Evolutionary conservation across 2,888 invertebrate species (phyloP), one percentile per base, ranked within the genome.

Genomic region (Pristionchus maxplancki): DNA sequence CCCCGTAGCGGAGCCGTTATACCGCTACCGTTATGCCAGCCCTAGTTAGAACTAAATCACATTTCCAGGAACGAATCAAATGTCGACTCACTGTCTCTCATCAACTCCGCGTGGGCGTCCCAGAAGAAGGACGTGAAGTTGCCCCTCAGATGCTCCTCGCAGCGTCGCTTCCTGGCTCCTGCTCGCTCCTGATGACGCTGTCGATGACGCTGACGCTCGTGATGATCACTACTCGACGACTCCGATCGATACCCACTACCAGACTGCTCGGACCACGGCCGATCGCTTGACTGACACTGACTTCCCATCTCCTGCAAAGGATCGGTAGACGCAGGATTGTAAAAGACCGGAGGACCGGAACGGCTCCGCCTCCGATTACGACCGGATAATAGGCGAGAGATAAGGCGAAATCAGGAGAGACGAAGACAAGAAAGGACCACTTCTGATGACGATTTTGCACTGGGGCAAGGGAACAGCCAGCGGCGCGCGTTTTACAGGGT

Each of bases 41-140:
- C n/a, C n/a, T n/a, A n/a, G n/a, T n/a, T n/a, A n/a, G n/a, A n/a
- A n/a, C n/a, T n/a, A n/a, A n/a, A 64, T 13, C 64, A 28, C 28
- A n/a, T 3, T 64, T 6, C 64, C 28, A 4, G 28, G 4, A 9
- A 11, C 64, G 13, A 13, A 64, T 64, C 31, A 0, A 8, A 28
- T n/a, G n/a, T n/a, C n/a, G n/a, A n/a, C 28, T 28, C 37, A 37
- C 37, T 37, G 1, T 67, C 28, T n/a, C 34, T 17, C 67, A 37
- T 71, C 71, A n/a, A n/a, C 53, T 58, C 58, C 1, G 48, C 44
- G 28, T 78, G 78, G 6, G 53, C 50, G 53, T 82, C 82, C 82
- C 82, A 82, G 82, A 53, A 82, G 82, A 82, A 82, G 53, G 31
- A 31, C 8, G 82, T 82, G 37, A 82, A 82, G 34, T 82, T 82